A percentile compares a stretch with the other conserved stretches of the same genome.
Evolutionary conservation across 2,797 vertebrate species (phyloP).

Genomic region (Siniperca scherzeri): DNA sequence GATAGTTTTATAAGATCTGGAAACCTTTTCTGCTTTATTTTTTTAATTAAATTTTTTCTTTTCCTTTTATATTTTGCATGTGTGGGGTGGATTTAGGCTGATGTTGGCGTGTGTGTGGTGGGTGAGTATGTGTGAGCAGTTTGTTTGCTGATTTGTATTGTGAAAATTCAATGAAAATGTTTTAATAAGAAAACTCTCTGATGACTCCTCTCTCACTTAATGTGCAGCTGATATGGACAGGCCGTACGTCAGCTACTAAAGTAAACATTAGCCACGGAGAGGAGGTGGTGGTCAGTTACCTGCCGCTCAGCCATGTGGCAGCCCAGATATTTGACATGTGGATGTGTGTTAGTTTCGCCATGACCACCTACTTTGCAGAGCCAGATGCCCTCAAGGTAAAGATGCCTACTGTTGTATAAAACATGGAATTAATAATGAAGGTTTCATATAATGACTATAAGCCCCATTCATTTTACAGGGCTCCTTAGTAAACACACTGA

Average conservation of each 20-base stretch:
- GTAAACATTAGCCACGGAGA: slow-evolving; percentile 15
- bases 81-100: background rate
- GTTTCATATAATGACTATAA: background rate
- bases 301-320: slow-evolving; percentile 88
- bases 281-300: slow-evolving; percentile 85
- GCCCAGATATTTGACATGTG: slow-evolving; percentile 88
- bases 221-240: slow-evolving; percentile 86
- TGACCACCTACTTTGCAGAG: slow-evolving; percentile 82
- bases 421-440: too few relatives aligned
- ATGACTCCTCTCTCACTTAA: background rate
- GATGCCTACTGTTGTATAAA: background rate
- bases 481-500: slow-evolving; percentile 82
- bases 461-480: slow-evolving; percentile 70
- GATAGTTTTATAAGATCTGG: too few relatives aligned
- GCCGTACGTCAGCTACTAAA: slow-evolving; percentile 30
- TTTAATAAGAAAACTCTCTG: background rate
- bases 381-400: slow-evolving; percentile 88
- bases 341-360: slow-evolving; percentile 77
- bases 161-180: background rate
- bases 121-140: background rate
- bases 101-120: background rate
- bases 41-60: too few relatives aligned
- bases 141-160: background rate
- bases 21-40: too few relatives aligned
- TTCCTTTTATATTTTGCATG: too few relatives aligned